Evolutionary conservation across 2,113 vertebrate species (phyloP).

Genomic region (Crypturellus undulatus): DNA sequence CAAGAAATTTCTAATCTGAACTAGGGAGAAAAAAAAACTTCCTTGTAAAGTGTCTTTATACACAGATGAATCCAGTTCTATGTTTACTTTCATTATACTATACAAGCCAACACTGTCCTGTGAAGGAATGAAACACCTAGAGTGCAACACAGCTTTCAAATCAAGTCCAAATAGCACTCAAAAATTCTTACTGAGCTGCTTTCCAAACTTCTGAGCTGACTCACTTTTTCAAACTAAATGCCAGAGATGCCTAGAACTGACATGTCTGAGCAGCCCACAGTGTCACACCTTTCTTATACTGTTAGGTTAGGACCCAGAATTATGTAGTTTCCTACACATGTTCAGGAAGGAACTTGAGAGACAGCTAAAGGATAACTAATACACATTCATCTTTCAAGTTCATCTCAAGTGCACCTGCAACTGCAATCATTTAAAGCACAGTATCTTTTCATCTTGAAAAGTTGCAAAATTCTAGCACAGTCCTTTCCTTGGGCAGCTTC

Average conservation of each 20-base stretch:
- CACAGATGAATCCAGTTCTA: not conserved
- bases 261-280: not conserved
- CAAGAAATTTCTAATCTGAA: not conserved
- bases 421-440: not conserved
- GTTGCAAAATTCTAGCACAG: not conserved
- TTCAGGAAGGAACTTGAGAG: not conserved
- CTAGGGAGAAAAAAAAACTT: slow-evolving; percentile 30
- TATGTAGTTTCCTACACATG: not conserved
- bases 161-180: not conserved
- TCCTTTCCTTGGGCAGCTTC: not conserved
- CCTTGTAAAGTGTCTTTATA: not conserved
- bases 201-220: not conserved
- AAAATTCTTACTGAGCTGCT: not conserved
- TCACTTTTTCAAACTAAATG: slow-evolving; percentile 38
- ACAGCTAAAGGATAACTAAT: not conserved
- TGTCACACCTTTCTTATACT: not conserved
- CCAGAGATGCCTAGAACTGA: slow-evolving; percentile 14
- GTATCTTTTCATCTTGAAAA: not conserved
- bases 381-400: not conserved
- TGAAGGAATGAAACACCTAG: not conserved
- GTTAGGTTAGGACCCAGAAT: not conserved
- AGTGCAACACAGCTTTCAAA: not conserved
- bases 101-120: not conserved
- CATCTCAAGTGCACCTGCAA: not conserved
- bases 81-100: not conserved